Evolutionary conservation across 2,888 invertebrate genomes (phyloP).

Genomic region (Schizaphis graminum): DNA sequence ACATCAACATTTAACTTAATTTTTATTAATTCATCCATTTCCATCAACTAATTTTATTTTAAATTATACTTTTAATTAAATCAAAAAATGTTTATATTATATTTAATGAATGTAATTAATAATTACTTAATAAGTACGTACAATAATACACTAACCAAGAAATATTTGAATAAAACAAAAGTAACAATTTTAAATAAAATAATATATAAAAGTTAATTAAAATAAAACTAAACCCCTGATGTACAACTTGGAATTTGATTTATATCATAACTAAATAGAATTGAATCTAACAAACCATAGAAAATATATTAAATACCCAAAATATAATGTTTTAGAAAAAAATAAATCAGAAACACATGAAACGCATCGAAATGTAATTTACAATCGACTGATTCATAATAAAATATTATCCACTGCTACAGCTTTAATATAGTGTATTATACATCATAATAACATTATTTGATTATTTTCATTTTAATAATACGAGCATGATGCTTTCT

Average conservation of each 20-base stretch:
- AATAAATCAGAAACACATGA: background rate
- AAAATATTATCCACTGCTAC: background rate
- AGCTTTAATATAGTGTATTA: background rate
- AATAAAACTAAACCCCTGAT: background rate
- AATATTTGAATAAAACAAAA: conserved; percentile 11
- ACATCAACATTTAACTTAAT: background rate
- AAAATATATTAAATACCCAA: background rate
- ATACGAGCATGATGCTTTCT: background rate
- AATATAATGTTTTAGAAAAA: background rate
- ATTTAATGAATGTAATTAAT: background rate
- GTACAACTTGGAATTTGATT: background rate
- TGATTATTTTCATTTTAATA: background rate
- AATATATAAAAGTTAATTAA: background rate
- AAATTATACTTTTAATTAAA: background rate
- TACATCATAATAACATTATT: background rate
- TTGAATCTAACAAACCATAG: background rate
- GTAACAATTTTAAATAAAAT: background rate
- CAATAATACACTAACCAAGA: background rate
- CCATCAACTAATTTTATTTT: background rate
- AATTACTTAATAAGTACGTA: background rate
- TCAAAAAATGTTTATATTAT: background rate
- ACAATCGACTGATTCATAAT: conserved; percentile 3
- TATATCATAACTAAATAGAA: background rate
- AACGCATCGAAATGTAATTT: conserved; percentile 4
- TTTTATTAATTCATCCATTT: background rate